A percentile compares a stretch with the other conserved stretches of the same genome.
phyloP scores from a whole-genome alignment of 2,113 vertebrate genomes.

The Osmerus eperlanus region DNA sequence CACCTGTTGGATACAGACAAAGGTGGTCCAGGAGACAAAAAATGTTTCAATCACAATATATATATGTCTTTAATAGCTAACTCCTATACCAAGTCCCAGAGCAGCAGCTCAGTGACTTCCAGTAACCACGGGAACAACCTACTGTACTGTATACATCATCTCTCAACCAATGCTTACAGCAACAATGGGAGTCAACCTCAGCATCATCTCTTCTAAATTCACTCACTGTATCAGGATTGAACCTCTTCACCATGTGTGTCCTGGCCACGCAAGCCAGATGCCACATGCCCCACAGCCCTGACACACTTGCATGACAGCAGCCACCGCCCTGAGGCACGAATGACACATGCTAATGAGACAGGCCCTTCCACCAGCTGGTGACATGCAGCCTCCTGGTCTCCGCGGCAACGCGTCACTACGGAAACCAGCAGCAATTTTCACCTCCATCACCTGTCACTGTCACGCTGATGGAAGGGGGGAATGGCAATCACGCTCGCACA shows the following conservation, averaged over 20 bases:
- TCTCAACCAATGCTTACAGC: too few relatives aligned
- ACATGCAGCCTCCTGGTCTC: slow-evolving; percentile 47
- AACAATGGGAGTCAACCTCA: too few relatives aligned
- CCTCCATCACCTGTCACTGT: slow-evolving; percentile 70
- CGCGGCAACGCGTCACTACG: slow-evolving; percentile 54
- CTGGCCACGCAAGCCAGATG: neutral
- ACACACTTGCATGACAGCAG: slow-evolving; percentile 45
- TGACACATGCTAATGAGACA: slow-evolving; percentile 72
- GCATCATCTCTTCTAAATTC: too few relatives aligned
- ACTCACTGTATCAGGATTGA: too few relatives aligned
- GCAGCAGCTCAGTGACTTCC: too few relatives aligned
- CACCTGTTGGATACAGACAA: too few relatives aligned
- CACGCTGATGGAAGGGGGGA: slow-evolving; percentile 62
- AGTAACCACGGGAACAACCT: too few relatives aligned
- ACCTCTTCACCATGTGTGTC: neutral
- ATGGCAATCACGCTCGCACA: slow-evolving; percentile 67
- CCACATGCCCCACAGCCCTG: slow-evolving; percentile 15
- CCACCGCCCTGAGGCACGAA: slow-evolving; percentile 50
- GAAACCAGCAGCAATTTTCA: slow-evolving; percentile 71
- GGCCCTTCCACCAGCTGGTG: slow-evolving; percentile 56
- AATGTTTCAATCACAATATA: too few relatives aligned
- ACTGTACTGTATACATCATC: too few relatives aligned
- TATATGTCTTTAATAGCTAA: too few relatives aligned
- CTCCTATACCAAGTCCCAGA: too few relatives aligned
- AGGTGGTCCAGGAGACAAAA: too few relatives aligned